Evolutionary conservation across 2,797 vertebrate species (phyloP).

Genomic region (Heterohyrax brucei): DNA sequence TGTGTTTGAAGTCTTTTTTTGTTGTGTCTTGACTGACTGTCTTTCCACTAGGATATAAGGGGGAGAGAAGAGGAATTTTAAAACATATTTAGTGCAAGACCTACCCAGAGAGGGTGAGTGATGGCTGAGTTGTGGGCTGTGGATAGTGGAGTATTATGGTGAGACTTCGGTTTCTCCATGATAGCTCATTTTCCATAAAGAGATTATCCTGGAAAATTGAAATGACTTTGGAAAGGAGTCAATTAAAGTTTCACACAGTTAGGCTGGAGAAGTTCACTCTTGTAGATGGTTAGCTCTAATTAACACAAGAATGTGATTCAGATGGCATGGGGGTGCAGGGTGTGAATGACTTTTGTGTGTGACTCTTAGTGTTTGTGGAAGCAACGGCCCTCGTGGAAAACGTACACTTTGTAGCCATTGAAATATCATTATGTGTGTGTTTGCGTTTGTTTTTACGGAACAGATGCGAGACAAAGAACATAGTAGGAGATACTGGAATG

Average conservation of each 20-base stretch:
- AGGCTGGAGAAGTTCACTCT: conserved; percentile 85
- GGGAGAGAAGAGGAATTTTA: conserved; percentile 44
- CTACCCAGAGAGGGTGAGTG: not conserved
- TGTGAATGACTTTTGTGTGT: conserved; percentile 70
- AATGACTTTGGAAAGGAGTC: conserved; percentile 87
- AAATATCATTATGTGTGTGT: conserved; percentile 83
- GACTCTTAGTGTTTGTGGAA: conserved; percentile 86
- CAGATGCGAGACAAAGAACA: conserved; percentile 89
- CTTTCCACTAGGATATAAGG: not conserved
- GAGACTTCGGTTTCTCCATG: conserved; percentile 66
- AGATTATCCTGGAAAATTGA: conserved; percentile 86
- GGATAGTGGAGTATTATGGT: conserved; percentile 40
- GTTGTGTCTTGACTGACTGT: conserved; percentile 46
- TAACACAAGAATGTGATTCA: conserved; percentile 87
- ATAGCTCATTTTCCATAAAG: conserved; percentile 79
- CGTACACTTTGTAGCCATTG: conserved; percentile 84
- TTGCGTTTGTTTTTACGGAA: conserved; percentile 82
- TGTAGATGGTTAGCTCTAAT: conserved; percentile 88
- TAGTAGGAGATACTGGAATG: conserved; percentile 89
- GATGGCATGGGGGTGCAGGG: conserved; percentile 80
- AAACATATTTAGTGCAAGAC: conserved; percentile 40
- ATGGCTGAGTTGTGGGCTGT: conserved; percentile 28
- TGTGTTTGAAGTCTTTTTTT: not conserved
- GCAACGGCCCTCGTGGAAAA: conserved; percentile 86
- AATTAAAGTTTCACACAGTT: conserved; percentile 84